These are phyloP conservation scores for Drosophila rufa DNA, from an alignment of 1,140 invertebrate species.

Conservation along the genomic window DNA sequence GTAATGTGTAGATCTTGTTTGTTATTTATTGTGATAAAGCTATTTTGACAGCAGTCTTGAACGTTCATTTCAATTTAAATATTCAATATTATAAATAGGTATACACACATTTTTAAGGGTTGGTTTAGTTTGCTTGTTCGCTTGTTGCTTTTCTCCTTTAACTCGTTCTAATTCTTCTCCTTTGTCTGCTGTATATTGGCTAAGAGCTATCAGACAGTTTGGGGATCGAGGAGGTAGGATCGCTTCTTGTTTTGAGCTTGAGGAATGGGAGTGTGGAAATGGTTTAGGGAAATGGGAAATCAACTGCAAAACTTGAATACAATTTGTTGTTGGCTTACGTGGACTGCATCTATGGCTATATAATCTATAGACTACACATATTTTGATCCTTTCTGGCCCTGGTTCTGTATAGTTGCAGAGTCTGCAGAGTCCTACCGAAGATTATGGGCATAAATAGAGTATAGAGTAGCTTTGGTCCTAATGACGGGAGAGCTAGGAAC, in stretches of 20 bases:
- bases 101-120: conserved; percentile 72
- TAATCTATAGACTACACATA: conserved; percentile 50
- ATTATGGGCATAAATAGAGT: no score
- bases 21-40: conserved; percentile 75
- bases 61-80: conserved; percentile 83
- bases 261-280: background rate
- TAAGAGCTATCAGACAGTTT: conserved; percentile 48
- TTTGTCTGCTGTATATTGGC: conserved; percentile 20
- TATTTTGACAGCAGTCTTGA: conserved; percentile 84
- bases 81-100: conserved; percentile 83
- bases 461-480: conserved; percentile 8
- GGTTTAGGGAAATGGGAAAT: conserved; percentile 17
- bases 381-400: conserved; percentile 61
- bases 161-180: conserved; percentile 14
- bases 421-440: no score
- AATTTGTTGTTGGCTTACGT: conserved; percentile 28
- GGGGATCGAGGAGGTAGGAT: conserved; percentile 7
- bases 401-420: conserved; percentile 21
- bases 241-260: conserved; percentile 12
- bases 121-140: conserved; percentile 32
- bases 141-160: conserved; percentile 25
- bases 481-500: conserved; percentile 14
- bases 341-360: conserved; percentile 41
- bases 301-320: conserved; percentile 22
- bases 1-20: conserved; percentile 32